Evolutionary conservation across 2,797 vertebrate species (phyloP), one percentile per base, ranked within the genome.

Genomic region (Delichon dasypus): DNA sequence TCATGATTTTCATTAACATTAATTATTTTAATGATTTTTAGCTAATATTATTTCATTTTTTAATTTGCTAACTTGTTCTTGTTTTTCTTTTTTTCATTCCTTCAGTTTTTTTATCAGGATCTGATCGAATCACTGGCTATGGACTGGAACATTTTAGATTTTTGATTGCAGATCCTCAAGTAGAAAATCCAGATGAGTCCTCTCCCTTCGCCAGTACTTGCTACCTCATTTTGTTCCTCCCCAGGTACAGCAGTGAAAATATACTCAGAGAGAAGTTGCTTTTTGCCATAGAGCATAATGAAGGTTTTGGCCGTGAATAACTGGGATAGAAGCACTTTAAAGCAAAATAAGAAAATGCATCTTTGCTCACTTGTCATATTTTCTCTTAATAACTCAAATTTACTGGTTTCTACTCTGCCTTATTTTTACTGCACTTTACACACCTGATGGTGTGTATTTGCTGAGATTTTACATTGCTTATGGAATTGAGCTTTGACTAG

Each of bases 91-190:
- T 53, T 34, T 32, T 47, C 3, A 3, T 73, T 84, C 62, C 21
- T 70, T 85, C 87, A 98, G 98, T 9, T 44, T 98, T 98, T 93
- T 65, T 98, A 70, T 90, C 97, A 78, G 98, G 97, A 89, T 97
- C 88, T 29, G 94, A 97, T 77, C 93, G 83, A 79, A 89, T 98
- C 29, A 67, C 93, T 62, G 80, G 51, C 4, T 83, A 45, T 48
- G 83, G 42, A 47, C 55, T 96, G 67, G 74, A 91, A 47, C 9
- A 5, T 64, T 92, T 94, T 38, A 4, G 0, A 5, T 85, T 98
- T 45, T 3, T 0, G 2, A 98, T 98, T 87, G 3, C 0, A 36
- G 91, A 86, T 25, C 11, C 18, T 67, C 4, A 11, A n/a, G 8
- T 0, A 64, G 2, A 48, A 54, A 81, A 98, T 57, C 85, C 98